These are phyloP conservation scores for Bibio marci DNA, from an alignment of 2,888 invertebrate species.

Conservation along the genomic window DNA sequence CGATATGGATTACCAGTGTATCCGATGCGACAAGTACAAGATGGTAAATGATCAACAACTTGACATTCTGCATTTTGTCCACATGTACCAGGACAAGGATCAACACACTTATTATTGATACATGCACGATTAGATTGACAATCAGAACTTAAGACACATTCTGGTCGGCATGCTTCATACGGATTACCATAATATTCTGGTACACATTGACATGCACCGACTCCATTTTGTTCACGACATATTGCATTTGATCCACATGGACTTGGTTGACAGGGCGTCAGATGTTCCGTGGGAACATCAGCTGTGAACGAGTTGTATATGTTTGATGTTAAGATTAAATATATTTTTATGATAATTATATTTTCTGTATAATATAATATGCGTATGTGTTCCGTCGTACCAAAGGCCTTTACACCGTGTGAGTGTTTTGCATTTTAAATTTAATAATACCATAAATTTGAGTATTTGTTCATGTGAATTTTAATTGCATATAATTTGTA, in stretches of 20 bases:
- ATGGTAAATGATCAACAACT: slow-evolving; percentile 56
- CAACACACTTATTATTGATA: slow-evolving; percentile 33
- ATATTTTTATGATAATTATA: too few species aligned
- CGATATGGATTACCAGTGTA: slow-evolving; percentile 61
- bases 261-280: slow-evolving; percentile 44
- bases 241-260: slow-evolving; percentile 50
- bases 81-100: slow-evolving; percentile 63
- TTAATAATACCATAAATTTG: too few species aligned
- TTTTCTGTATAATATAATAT: too few species aligned
- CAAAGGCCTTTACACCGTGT: too few species aligned
- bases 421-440: too few species aligned
- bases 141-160: slow-evolving; percentile 64
- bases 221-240: slow-evolving; percentile 49
- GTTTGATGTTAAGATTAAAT: too few species aligned
- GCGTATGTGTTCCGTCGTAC: too few species aligned
- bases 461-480: too few species aligned
- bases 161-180: slow-evolving; percentile 56
- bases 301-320: background rate
- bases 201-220: slow-evolving; percentile 54
- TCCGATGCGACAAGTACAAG: slow-evolving; percentile 47
- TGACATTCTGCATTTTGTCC: slow-evolving; percentile 53
- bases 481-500: too few species aligned
- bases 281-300: background rate
- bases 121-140: slow-evolving; percentile 57
- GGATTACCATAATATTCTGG: slow-evolving; percentile 46